Percentiles rank a stretch among this genome's conserved stretches.
phyloP scores from a whole-genome alignment of 2,888 invertebrate species.

The Cepaea hortensis region DNA sequence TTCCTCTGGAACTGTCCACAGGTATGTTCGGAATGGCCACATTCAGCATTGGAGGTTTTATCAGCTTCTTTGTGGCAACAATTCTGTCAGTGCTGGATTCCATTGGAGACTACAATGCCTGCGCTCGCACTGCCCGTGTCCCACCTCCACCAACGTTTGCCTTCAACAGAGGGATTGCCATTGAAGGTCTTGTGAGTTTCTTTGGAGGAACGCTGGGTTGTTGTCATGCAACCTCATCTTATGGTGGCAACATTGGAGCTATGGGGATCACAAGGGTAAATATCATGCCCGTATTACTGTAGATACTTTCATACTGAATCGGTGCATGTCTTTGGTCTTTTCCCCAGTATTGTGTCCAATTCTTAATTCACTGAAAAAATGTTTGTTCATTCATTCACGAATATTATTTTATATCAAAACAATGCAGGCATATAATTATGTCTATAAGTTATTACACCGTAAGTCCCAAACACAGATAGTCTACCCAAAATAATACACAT shows the following conservation, averaged over 20 bases:
- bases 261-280: conserved; percentile 90
- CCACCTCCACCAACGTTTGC: conserved; percentile 90
- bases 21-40: conserved; percentile 63
- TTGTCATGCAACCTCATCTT: conserved; percentile 91
- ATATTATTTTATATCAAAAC: too few relatives aligned
- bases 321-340: too few relatives aligned
- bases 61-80: conserved; percentile 66
- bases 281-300: background rate
- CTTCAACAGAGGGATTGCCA: conserved; percentile 83
- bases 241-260: conserved; percentile 92
- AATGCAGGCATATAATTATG: too few relatives aligned
- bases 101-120: conserved; percentile 90
- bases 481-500: too few relatives aligned
- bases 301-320: background rate
- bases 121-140: conserved; percentile 83
- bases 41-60: conserved; percentile 62
- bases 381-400: too few relatives aligned
- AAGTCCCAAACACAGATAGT: too few relatives aligned
- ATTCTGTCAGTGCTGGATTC: conserved; percentile 69
- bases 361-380: too few relatives aligned
- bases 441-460: too few relatives aligned
- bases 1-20: background rate
- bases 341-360: too few relatives aligned
- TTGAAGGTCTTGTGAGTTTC: conserved; percentile 88
- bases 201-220: conserved; percentile 89